Evolutionary conservation across 2,113 vertebrate species (phyloP).

Genomic region (Apus apus): DNA sequence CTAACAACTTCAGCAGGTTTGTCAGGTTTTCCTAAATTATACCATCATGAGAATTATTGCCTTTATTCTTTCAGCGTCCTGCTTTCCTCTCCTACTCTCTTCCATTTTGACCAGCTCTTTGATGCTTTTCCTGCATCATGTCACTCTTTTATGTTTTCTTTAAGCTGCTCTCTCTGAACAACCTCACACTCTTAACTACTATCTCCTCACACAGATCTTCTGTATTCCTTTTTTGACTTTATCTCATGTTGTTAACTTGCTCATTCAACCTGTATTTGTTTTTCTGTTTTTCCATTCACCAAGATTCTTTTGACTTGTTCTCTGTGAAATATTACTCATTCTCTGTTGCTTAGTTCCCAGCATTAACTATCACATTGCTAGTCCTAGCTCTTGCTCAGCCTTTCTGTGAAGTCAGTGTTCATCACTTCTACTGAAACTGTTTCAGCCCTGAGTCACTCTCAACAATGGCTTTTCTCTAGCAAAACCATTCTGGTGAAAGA

Average conservation of each 20-base stretch:
- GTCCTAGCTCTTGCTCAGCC: not conserved
- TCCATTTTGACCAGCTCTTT: not conserved
- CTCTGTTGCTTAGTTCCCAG: constrained; percentile 9
- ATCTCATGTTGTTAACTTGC: not conserved
- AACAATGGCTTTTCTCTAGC: not conserved
- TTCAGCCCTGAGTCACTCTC: not conserved
- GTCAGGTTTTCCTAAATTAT: not conserved
- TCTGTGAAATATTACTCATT: constrained; percentile 31
- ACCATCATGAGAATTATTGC: not conserved
- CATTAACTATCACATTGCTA: not conserved
- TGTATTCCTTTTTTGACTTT: not conserved
- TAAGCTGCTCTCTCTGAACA: not conserved
- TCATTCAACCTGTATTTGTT: constrained; percentile 19
- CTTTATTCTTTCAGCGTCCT: not conserved
- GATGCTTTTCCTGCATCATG: not conserved
- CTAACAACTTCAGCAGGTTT: not conserved
- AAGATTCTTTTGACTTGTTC: not conserved
- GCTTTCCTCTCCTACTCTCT: not conserved
- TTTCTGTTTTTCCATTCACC: constrained; percentile 34
- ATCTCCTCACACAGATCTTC: not conserved
- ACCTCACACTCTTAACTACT: not conserved
- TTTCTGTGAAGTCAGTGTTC: not conserved
- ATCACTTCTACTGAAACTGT: not conserved
- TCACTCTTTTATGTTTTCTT: not conserved
- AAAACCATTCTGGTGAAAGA: not conserved